Conservation (phyloP, 2,888 invertebrate genomes). For the Suillia variegata region DNA sequence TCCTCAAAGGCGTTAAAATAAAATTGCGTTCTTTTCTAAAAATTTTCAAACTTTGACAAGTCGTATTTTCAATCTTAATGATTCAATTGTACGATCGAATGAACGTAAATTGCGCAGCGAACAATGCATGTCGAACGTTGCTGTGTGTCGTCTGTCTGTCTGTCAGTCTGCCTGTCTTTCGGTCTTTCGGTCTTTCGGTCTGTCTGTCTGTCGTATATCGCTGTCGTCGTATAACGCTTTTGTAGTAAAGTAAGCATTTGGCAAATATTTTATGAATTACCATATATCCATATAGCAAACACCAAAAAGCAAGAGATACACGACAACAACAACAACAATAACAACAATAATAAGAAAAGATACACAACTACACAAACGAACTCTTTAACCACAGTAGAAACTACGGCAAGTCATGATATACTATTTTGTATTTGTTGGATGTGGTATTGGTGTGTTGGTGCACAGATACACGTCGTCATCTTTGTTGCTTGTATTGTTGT, state of each 20-base stretch:
- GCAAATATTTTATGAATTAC: not conserved
- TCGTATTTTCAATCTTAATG: too few relatives aligned
- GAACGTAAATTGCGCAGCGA: slow-evolving; percentile 3
- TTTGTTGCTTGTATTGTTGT: too few relatives aligned
- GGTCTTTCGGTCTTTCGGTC: too few relatives aligned
- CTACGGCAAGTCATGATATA: too few relatives aligned
- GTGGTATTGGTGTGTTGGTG: too few relatives aligned
- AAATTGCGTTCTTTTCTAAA: too few relatives aligned
- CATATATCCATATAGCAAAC: not conserved
- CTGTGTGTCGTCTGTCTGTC: not conserved
- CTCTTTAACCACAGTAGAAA: not conserved
- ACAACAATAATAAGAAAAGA: not conserved
- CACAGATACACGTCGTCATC: too few relatives aligned
- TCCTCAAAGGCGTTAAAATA: too few relatives aligned
- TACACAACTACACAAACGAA: not conserved
- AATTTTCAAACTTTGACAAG: too few relatives aligned
- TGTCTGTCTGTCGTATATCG: not conserved
- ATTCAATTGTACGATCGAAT: not conserved
- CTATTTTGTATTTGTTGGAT: too few relatives aligned
- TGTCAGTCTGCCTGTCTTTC: not conserved
- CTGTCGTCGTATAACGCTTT: not conserved
- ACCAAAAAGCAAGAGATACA: not conserved
- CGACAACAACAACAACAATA: not conserved
- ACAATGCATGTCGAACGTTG: not conserved
- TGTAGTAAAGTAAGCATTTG: not conserved